Base-by-base conservation (phyloP, 2,888 invertebrate species). In the Pilophorus perplexus region DNA sequence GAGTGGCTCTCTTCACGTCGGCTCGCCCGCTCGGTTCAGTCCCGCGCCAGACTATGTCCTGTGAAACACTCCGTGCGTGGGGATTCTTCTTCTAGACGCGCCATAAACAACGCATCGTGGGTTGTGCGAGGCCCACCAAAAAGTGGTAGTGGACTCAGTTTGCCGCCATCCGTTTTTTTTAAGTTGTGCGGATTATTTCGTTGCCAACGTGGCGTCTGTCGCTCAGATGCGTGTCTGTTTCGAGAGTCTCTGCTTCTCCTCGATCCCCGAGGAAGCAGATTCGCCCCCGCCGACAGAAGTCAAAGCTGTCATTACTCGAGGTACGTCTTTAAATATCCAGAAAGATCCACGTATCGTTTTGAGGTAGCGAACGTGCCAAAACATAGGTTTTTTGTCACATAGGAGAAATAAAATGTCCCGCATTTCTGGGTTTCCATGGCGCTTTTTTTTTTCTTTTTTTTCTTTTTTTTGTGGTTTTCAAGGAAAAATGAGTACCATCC, bases 191-290 rank as follows among this genome's bases (percentile, higher is more conserved):
- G 42, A 42, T 6, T 42, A 14, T 42, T 16, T 42, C 42, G 16
- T 10, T 14, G 42, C 5, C 10, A 42, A 22, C 48, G 46, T 62
- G 62, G 62, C 62, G 62, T 62, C 62, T 28, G 62, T 62, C 46
- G 62, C 57, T 12, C 64, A 67, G 50, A 90, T 90, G 90, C 90
- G 90, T 85, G 88, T 90, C 84, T 90, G 90, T 81, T 89, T 90
- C 82, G 89, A 90, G 81, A 86, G 85, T 83, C 83, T 88, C 82
- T 90, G 90, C 87, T 90, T 90, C 87, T 88, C 89, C 85, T 88
- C 89, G 83, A 85, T 86, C 78, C 83, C 84, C 83, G 87, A 87
- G 83, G 87, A 87, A 83, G 85, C 84, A 78, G 80, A 81, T 28
- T 38, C 46, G 25, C 55, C 57, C 18, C 62, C 64, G 18, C 44